Conservation (phyloP, 2,888 invertebrate genomes). For the Limulus polyphemus region DNA sequence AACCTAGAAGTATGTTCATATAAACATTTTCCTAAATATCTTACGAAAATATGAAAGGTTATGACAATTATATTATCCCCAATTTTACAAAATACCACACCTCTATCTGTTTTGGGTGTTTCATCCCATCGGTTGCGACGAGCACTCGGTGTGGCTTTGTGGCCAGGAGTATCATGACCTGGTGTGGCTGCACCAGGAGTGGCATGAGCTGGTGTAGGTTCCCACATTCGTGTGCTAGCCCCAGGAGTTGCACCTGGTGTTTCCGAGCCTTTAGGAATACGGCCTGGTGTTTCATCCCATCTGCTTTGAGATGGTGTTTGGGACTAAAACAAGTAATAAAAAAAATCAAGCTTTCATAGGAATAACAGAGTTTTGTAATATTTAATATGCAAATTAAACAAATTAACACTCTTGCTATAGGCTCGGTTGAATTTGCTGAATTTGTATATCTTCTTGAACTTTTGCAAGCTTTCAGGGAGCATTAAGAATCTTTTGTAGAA, state of each 20-base stretch:
- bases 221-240: constrained; percentile 82
- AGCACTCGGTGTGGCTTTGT: constrained; percentile 52
- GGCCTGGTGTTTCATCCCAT: constrained; percentile 92
- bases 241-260: constrained; percentile 77
- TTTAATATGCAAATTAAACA: too few relatives aligned
- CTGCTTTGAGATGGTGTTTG: constrained; percentile 60
- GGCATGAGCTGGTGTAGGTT: constrained; percentile 87
- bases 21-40: too few relatives aligned
- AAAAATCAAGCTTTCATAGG: not conserved
- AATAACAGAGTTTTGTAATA: not conserved
- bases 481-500: too few relatives aligned
- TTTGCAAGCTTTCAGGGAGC: too few relatives aligned
- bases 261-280: constrained; percentile 38
- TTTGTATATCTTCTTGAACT: too few relatives aligned
- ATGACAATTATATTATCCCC: not conserved
- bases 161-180: constrained; percentile 68
- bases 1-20: too few relatives aligned
- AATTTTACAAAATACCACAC: constrained; percentile 35
- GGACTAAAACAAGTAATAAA: constrained; percentile 13
- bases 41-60: too few relatives aligned
- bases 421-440: too few relatives aligned
- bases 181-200: constrained; percentile 74
- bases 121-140: constrained; percentile 98
- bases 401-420: too few relatives aligned
- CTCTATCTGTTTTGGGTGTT: constrained; percentile 91